A percentile compares a stretch with the other conserved stretches of the same genome.
phyloP scores from a whole-genome alignment of 2,888 invertebrate genomes.

The Oscheius myriophilus region DNA sequence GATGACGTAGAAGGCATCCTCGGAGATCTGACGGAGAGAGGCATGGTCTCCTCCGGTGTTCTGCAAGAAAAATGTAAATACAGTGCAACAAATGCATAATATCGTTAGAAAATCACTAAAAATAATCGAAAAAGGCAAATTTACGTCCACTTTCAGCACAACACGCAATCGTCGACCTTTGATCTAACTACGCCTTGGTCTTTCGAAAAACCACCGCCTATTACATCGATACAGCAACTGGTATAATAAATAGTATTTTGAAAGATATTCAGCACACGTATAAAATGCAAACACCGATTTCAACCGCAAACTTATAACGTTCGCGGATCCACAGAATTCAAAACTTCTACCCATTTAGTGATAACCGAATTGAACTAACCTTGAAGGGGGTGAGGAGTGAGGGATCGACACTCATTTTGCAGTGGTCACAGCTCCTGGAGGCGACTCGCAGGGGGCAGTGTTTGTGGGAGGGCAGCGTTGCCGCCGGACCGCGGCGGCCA shows the following conservation, averaged over 20 bases:
- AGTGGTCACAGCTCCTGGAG: constrained; percentile 20
- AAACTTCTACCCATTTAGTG: too few species aligned
- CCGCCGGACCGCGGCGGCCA: background rate
- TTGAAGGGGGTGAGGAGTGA: constrained; percentile 64
- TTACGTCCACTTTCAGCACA: too few species aligned
- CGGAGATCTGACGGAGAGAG: constrained; percentile 67
- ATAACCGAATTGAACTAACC: constrained; percentile 28
- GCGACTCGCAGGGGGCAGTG: constrained; percentile 20
- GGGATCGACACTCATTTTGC: constrained; percentile 60
- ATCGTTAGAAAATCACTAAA: background rate
- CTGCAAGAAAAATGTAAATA: constrained; percentile 25
- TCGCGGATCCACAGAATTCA: too few species aligned
- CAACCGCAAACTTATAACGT: too few species aligned
- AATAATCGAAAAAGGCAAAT: too few species aligned
- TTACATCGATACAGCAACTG: too few species aligned
- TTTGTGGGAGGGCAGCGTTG: constrained; percentile 10
- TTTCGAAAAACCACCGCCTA: too few species aligned
- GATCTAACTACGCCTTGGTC: too few species aligned
- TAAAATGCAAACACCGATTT: too few species aligned
- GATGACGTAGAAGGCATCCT: constrained; percentile 71
- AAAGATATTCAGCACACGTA: too few species aligned
- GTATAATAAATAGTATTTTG: too few species aligned
- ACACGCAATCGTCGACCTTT: too few species aligned
- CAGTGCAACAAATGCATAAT: background rate
- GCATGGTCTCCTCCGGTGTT: constrained; percentile 58